Evolutionary conservation across 2,888 invertebrate species (phyloP), one percentile per base, ranked within the genome.

Genomic region (Cantharis lateralis): DNA sequence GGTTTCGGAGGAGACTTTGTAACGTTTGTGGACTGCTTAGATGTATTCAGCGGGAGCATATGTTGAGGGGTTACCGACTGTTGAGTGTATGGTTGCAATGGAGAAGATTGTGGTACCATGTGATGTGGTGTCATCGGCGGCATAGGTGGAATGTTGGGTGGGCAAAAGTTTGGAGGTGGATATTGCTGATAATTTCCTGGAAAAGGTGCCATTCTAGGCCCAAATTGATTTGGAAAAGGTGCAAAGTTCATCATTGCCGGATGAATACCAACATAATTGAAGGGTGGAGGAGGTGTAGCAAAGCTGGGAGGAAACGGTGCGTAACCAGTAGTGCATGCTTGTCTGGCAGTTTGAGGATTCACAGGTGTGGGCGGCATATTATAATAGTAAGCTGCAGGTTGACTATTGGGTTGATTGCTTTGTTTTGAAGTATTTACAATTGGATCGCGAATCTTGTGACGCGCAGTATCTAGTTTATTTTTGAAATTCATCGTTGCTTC

Each of bases 401-500:
- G 75, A 18, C 24, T 73, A n/a, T n/a, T 72, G 28, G 20, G 73
- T 20, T 68, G 78, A 71, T 74, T 32, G 61, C 28, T 68, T 3
- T 76, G 71, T 28, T 78, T 76, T 3, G 71, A 64, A n/a, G 69
- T 68, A 48, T 81, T 80, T 70, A 81, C 82, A 26, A 77, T 79
- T 26, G 75, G 79, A 48, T 83, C 82, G 20, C 80, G 78, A 70
- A 82, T 76, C 18, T 80, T 79, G 69, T 83, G 82, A 62, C 82
- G 77, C 13, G 81, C 78, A 26, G 82, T 79, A 72, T 84, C 82
- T 79, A 89, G 88, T 64, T 84, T 74, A 83, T 89, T 90, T 32
- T 89, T 87, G 73, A 87, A 82, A 81, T 88, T 88, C 87, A 87
- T 88, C 62, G 84, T 84, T 48, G 83, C 82, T 78, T 88, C 88